Percentiles rank a stretch among this genome's conserved stretches.
phyloP scores from a whole-genome alignment of 2,797 vertebrate species.

The Cichlasoma orientale region DNA sequence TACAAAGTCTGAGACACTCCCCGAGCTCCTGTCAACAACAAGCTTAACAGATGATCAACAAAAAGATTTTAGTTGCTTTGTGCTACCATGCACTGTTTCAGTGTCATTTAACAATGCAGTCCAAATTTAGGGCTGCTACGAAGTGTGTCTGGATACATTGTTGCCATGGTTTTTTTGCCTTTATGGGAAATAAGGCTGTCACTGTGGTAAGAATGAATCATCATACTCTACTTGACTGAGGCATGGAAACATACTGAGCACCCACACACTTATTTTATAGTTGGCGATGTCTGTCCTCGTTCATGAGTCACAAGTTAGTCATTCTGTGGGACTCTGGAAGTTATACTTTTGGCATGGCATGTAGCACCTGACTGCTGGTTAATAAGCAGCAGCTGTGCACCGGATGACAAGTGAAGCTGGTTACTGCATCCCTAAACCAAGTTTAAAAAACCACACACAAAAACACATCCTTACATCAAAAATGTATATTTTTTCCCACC shows the following conservation, averaged over 20 bases:
- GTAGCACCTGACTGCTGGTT: neutral
- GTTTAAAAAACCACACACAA: neutral
- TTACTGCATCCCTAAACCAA: neutral
- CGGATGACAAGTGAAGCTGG: constrained; percentile 10
- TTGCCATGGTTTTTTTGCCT: neutral
- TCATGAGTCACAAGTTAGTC: constrained; percentile 32
- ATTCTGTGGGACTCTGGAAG: constrained; percentile 4
- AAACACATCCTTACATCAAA: neutral
- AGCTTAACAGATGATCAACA: neutral
- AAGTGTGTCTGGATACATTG: neutral
- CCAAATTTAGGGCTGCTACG: neutral
- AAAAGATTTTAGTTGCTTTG: neutral
- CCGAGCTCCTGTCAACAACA: neutral
- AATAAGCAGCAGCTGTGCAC: constrained; percentile 21
- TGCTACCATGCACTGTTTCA: neutral
- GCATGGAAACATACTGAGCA: neutral
- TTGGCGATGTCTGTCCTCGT: constrained; percentile 13
- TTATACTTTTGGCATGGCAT: neutral
- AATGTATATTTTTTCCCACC: too few relatives aligned
- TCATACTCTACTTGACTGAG: neutral
- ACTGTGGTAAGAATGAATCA: constrained; percentile 31
- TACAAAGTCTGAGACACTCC: neutral
- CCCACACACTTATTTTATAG: neutral
- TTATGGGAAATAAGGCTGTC: neutral
- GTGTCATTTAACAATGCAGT: neutral